Conservation (phyloP, 2,113 vertebrate genomes). For the Pygoscelis adeliae region DNA sequence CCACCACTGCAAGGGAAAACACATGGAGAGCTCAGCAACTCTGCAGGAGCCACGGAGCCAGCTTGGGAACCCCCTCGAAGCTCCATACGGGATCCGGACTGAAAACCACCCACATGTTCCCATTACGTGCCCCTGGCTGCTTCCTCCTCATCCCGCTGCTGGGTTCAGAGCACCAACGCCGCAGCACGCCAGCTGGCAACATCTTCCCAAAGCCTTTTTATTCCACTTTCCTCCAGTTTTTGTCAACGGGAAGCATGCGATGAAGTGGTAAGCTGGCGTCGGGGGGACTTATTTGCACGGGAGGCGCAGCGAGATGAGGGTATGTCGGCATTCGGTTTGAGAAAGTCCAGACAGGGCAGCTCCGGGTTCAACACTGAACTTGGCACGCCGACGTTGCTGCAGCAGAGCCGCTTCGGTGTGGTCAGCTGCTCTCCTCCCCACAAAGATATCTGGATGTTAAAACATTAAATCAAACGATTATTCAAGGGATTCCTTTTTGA, state of each 20-base stretch:
- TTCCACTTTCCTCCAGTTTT: neutral
- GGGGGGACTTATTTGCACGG: too few species aligned
- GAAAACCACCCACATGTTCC: neutral
- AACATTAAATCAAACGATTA: neutral
- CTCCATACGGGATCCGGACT: too few species aligned
- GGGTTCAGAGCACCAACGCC: neutral
- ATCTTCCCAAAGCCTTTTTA: neutral
- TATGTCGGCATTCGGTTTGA: neutral
- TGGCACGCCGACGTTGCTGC: neutral
- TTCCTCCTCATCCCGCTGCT: neutral
- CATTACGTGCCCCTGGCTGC: neutral
- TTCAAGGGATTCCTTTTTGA: neutral
- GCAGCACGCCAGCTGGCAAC: neutral
- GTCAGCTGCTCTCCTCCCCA: neutral
- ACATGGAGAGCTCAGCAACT: neutral
- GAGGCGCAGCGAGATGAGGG: neutral
- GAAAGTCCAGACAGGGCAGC: neutral
- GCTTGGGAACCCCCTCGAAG: neutral
- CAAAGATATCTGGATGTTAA: neutral
- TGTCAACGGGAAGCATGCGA: neutral
- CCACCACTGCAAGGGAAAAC: neutral
- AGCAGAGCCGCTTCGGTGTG: neutral
- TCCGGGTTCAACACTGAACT: neutral
- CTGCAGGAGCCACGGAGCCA: neutral
- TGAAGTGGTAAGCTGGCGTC: accelerated